Evolutionary conservation across 2,113 vertebrate genomes (phyloP), one percentile per base, ranked within the genome.

Genomic region (Notarius quadriscutis): DNA sequence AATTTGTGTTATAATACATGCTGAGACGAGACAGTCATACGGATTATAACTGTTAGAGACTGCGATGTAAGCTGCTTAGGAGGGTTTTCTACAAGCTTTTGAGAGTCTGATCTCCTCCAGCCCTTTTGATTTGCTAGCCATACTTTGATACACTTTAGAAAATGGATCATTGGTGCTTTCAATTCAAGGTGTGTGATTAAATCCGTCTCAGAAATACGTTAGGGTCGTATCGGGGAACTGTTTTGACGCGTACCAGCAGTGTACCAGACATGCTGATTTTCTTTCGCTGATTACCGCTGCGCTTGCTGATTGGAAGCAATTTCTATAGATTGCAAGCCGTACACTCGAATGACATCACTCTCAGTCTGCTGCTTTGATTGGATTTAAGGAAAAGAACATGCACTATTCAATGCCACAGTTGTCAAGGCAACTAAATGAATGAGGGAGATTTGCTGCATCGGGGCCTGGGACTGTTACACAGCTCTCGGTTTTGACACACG

Each of bases 381-480:
- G 63, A 75, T 86, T 88, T 65, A 60, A 60, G 83, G 18, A 82
- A 81, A 63, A 71, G 50, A 81, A 27, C 86, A 84, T 58, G 9
- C 78, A 55, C 80, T 87, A 41, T 62, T 86, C 22, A 69, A 60
- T 87, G 82, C 83, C 83, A 60, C 83, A 48, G 86, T 89, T 89
- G 88, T 87, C 88, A 87, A 77, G 83, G 88, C 78, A 89, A 87
- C 88, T 77, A 87, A 83, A 85, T 74, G 57, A 89, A 87, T 83
- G 78, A 48, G 75, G 84, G 78, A 87, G 77, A 85, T 77, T 82
- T 63, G 55, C 55, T 67, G 83, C 50, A 48, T 81, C 20, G 63
- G 48, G 27, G 50, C 30, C 51, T 69, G 27, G 58, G 50, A 63
- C 84, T 86, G 48, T 55, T 65, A 78, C 58, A 63, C 41, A 53